Percentiles rank a stretch among this genome's conserved stretches.
Conservation (phyloP, 2,113 vertebrate species). For the Engraulis encrasicolus region DNA sequence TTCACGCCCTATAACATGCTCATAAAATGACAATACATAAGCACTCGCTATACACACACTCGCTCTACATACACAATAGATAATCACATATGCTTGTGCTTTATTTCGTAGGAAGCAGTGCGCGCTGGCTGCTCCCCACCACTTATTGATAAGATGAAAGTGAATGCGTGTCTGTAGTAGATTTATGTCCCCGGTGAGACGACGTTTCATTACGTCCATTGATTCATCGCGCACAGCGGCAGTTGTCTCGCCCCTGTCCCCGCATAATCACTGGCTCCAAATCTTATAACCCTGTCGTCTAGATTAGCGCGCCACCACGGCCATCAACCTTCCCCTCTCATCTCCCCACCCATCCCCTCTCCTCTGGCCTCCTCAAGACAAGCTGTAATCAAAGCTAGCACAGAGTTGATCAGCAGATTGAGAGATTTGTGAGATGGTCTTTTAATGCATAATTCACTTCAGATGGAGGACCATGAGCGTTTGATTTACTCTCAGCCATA, state of each 20-base stretch:
- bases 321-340: neutral
- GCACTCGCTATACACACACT: too few relatives aligned
- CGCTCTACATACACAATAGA: neutral
- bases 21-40: neutral
- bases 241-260: neutral
- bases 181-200: slow-evolving; percentile 12
- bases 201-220: slow-evolving; percentile 8
- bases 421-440: neutral
- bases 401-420: neutral
- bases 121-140: neutral
- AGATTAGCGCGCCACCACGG: neutral
- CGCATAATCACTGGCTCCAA: neutral
- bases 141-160: slow-evolving; percentile 14
- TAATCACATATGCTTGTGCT: neutral
- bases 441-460: neutral
- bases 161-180: neutral
- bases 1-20: neutral
- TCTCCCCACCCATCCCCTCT: neutral
- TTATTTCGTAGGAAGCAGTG: neutral
- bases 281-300: neutral
- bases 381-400: neutral
- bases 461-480: neutral
- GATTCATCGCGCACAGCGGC: neutral
- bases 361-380: neutral
- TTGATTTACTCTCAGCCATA: neutral